Conservation (phyloP, 1,140 invertebrate species). For the Anastrepha obliqua region DNA sequence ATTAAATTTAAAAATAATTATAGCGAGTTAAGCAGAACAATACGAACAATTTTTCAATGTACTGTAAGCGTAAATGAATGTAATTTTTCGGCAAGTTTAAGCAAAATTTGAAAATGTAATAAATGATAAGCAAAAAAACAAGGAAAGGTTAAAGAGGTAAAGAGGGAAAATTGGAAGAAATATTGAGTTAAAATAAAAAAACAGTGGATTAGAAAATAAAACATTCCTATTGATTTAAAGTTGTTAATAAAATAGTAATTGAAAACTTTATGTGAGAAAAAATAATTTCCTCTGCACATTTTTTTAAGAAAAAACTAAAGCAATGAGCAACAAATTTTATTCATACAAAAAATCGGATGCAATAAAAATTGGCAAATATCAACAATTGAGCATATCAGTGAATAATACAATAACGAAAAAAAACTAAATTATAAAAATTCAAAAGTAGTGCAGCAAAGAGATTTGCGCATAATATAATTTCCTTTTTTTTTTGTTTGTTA, state of each 20-base stretch:
- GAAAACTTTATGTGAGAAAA: neutral
- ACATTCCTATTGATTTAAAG: neutral
- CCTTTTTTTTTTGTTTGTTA: neutral
- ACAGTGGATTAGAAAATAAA: neutral
- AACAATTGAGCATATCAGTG: slow-evolving; percentile 33
- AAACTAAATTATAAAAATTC: neutral
- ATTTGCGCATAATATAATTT: neutral
- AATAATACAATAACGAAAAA: slow-evolving; percentile 37
- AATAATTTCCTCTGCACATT: neutral
- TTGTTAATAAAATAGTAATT: neutral
- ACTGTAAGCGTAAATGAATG: slow-evolving; percentile 33
- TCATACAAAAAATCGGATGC: neutral
- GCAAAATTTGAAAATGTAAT: slow-evolving; percentile 5
- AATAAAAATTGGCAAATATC: slow-evolving; percentile 47
- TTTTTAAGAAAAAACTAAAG: neutral
- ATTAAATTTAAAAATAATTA: neutral
- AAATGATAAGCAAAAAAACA: neutral
- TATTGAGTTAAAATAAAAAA: neutral
- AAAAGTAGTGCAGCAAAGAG: neutral
- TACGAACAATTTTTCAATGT: slow-evolving; percentile 12
- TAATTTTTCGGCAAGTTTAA: slow-evolving; percentile 42
- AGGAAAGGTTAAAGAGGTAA: neutral
- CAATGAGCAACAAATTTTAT: too few species aligned
- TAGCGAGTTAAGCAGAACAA: slow-evolving; percentile 2
- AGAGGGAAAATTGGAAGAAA: neutral